Base-by-base conservation (phyloP, 2,113 vertebrate species). In the Microtus richardsoni region DNA sequence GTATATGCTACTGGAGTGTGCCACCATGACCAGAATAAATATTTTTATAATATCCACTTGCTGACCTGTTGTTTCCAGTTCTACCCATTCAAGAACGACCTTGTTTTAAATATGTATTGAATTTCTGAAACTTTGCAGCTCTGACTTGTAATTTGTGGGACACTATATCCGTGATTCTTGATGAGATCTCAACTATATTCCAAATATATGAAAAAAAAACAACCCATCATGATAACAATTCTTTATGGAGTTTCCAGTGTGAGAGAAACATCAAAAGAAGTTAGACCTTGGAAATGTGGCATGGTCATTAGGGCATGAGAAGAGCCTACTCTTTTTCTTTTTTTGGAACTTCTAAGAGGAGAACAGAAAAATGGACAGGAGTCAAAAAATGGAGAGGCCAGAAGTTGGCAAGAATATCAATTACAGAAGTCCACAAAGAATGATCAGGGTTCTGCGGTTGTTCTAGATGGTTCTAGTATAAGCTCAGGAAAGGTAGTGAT, bases 391-490 rank as follows among this genome's bases (percentile, higher is more conserved):
- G 7, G 0, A 39, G 8, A 12, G 16, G 13, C 16, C 2, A 84
- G 3, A 39, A 2, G 4, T 28, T 68, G 71, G 3, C n/a, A 71
- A 2, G 17, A 6, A 79, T 30, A 75, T 24, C 26, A 52, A 54
- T 77, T 12, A 62, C 3, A 6, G 21, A 68, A 5, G 17, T 1
- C 36, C 78, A 3, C 75, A 5, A 10, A 62, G 21, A 88, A n/a
- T 94, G 10, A 73, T 30, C 5, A 11, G 52, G 4, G 8, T 1
- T 4, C 9, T 0, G 1, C 0, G 6, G 11, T 68, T 30, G 36
- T 68, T 33, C 30, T 44, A 19, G 24, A 33, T 84, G 39, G n/a
- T 19, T 19, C 10, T 47, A 52, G 22, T 52, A 22, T 86, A 44
- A 77, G 12, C 7, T 71, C 13, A 54, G 58, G 82, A 52, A 88